Base-by-base conservation (phyloP, 1,140 invertebrate species). In the Psilanteris sp. region DNA sequence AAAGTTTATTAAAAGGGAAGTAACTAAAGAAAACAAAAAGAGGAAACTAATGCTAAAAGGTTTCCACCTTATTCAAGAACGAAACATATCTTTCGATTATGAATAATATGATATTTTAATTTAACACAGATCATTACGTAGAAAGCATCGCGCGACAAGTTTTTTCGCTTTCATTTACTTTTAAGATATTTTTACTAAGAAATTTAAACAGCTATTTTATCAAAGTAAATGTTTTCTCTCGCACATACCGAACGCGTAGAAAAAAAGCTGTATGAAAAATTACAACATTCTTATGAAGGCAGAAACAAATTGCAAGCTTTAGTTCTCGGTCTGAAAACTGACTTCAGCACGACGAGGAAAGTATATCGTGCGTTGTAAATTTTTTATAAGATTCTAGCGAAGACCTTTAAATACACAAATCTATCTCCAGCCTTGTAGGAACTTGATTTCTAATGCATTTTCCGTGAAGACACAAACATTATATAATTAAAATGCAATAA, bases 221-320 rank as follows among this genome's bases (percentile, higher is more conserved):
- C 26, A 48, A 50, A 50, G 31, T 24, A 24, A 50, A 50, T 34
- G 9, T 32, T 48, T 36, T 50, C n/a, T 26, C 5, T 22, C 26
- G 18, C 10, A 26, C 22, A 24, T n/a, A n/a, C n/a, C 9, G 22
- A 3, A 8, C 8, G 11, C 32, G 13, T 7, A 22, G 24, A 5
- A 50, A 52, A 52, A 52, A 26, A 27, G 24, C 4, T 10, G 18
- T 16, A 15, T 52, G 31, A 52, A 52, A 52, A 52, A 37, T 52
- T 36, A 15, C 22, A 37, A 14, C 31, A 11, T 16, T 37, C 32
- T 37, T 27, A 37, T 16, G 13, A 26, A 37, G 32, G 13, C 9
- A 6, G 27, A 48, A 50, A 50, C 32, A 26, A 52, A 52, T 52
- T 52, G 32, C 22, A 5, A 34, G 11, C 32, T 37, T 15, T 8